Conservation (phyloP, 1,140 invertebrate genomes). For the Diuraphis noxia region DNA sequence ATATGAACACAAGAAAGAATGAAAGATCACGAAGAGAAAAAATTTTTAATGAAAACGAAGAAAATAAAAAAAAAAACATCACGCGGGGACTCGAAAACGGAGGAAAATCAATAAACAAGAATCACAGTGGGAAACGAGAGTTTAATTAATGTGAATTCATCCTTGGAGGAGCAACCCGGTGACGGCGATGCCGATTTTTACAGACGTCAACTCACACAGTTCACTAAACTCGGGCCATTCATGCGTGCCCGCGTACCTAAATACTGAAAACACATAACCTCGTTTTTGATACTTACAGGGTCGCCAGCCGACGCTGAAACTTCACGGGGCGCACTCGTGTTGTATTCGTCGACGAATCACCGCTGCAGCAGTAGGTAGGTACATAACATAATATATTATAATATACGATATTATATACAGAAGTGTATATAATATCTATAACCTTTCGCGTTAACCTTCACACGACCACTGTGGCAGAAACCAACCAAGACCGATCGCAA, state of each 20-base stretch:
- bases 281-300: slow-evolving; percentile 43
- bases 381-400: neutral
- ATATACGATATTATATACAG: neutral
- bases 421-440: neutral
- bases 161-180: slow-evolving; percentile 47
- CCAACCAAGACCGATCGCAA: slow-evolving; percentile 2
- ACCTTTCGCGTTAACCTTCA: neutral
- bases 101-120: slow-evolving; percentile 49
- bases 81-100: slow-evolving; percentile 9
- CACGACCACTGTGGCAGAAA: neutral
- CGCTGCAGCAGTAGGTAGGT: neutral
- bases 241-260: slow-evolving; percentile 48
- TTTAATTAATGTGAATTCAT: slow-evolving; percentile 54
- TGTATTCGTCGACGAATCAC: neutral
- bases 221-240: slow-evolving; percentile 39
- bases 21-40: neutral
- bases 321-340: neutral
- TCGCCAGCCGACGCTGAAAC: neutral
- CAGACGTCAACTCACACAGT: slow-evolving; percentile 35
- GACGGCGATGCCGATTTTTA: slow-evolving; percentile 41
- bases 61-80: slow-evolving; percentile 37
- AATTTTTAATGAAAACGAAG: slow-evolving; percentile 36
- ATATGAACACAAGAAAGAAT: slow-evolving; percentile 14
- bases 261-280: slow-evolving; percentile 37
- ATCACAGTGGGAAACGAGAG: slow-evolving; percentile 48